These are phyloP conservation scores for Labeo rohita DNA, from an alignment of 2,113 vertebrate genomes.

Conservation along the genomic window DNA sequence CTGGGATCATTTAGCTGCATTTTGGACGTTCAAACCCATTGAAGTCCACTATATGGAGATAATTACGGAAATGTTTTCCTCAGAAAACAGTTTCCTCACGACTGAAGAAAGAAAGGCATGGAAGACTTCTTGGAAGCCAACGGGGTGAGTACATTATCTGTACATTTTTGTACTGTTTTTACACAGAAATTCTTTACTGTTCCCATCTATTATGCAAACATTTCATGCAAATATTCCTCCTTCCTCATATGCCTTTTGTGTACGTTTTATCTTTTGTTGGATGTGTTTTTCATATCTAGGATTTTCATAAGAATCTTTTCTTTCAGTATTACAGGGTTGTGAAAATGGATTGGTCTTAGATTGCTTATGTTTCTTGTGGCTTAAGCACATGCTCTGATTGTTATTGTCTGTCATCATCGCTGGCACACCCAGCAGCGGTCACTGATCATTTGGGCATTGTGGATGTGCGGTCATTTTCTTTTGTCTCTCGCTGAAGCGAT, in stretches of 20 bases:
- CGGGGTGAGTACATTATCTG: too few species aligned
- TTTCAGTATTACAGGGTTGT: background rate
- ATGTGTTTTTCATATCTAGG: slow-evolving; percentile 3
- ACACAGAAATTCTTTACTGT: background rate
- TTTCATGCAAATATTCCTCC: background rate
- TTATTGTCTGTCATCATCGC: slow-evolving; percentile 29
- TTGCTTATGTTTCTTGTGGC: slow-evolving; percentile 42
- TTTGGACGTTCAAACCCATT: too few species aligned
- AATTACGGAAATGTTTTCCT: too few species aligned
- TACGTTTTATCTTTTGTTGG: slow-evolving; percentile 15
- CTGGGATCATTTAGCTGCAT: too few species aligned
- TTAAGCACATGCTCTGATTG: slow-evolving; percentile 33
- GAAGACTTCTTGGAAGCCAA: too few species aligned
- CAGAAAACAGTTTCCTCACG: too few species aligned
- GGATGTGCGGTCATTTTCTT: slow-evolving; percentile 22
- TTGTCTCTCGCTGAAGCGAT: slow-evolving; percentile 32
- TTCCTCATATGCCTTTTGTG: background rate
- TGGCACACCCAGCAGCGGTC: slow-evolving; percentile 25
- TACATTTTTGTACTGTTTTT: too few species aligned
- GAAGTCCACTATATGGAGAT: too few species aligned
- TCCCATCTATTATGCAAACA: background rate
- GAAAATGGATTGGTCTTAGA: slow-evolving; percentile 20
- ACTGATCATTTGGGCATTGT: slow-evolving; percentile 35
- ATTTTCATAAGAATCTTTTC: slow-evolving; percentile 28
- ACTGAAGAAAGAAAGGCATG: too few species aligned